Evolutionary conservation across 2,888 invertebrate genomes (phyloP), one percentile per base, ranked within the genome.

Genomic region (Chrysomela aeneicollis): DNA sequence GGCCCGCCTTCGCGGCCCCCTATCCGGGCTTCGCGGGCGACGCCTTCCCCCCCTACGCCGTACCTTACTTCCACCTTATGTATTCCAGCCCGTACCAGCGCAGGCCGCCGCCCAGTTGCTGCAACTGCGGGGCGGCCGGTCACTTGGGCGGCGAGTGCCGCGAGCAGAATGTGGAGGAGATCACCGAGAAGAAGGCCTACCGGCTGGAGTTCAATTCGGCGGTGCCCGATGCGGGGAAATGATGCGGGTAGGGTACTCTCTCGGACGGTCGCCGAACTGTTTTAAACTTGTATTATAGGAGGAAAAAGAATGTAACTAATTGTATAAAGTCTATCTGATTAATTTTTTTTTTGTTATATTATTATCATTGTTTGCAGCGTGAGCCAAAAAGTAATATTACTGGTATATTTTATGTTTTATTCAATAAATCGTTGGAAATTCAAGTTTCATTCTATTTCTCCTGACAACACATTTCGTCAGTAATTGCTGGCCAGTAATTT

Each of bases 81-180:
- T 71, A 78, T 85, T 79, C 82, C 83, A 73, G 83, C 63, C 71
- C 67, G 8, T 71, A 46, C 83, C 75, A 79, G 84, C 85, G 54
- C 50, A 89, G 90, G 81, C 84, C 88, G 60, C 92, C 93, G 49
- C 74, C 78, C n/a, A 79, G 80, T 61, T 97, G 97, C 84, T 96
- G 92, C 85, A 97, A 97, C 82, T 97, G 97, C 84, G 97, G 97
- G 66, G 91, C 90, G 59, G 87, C 89, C 61, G 91, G 88, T 58
- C 97, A 97, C 82, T 86, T 88, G 57, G 95, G 95, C 21, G 86
- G 88, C 75, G 96, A 96, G 74, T 97, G 97, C 82, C 91, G 92
- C 78, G 94, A 94, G 81, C 92, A 92, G 70, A 94, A 94, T 62
- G 94, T 97, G 89, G 96, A 97, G 82, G 94, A 95, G 83, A 92